Evolutionary conservation across 2,888 invertebrate species (phyloP), one percentile per base, ranked within the genome.

Genomic region (Cephus sareptanus): DNA sequence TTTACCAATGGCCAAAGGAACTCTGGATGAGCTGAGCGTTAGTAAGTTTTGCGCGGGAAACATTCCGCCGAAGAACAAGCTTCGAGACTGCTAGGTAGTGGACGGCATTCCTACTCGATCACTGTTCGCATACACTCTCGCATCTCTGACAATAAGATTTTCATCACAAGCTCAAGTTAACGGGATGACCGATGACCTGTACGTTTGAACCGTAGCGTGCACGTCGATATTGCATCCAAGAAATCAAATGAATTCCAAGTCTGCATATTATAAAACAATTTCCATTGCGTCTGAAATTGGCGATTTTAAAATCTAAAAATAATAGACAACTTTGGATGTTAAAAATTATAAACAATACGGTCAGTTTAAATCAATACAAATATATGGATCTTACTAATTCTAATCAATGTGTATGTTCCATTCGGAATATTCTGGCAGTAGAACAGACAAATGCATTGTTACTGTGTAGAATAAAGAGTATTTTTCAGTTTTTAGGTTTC

Each of bases 31-130:
- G 76, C 56, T 11, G 34, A 85, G 75, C 76, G 70, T 81, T 76
- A 33, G 15, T 15, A 11, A n/a, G 74, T 80, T 83, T 85, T 84
- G 79, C 84, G 85, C 83, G 84, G 82, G 83, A 85, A 83, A 81
- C 74, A 31, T 82, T 78, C 78, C 78, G 40, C 31, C 71, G 71
- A 30, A 33, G 33, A 71, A 71, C 71, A 33, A 76, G 77, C 69
- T 74, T 33, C 75, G 73, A 75, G 81, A 81, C 75, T 79, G 69
- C 79, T 78, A 68, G 69, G 33, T 13, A 31, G 30, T 9, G 75
- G 80, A 79, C 79, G 74, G 75, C 83, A 83, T 83, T 83, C 83
- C 83, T 76, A 77, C 78, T 76, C 81, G 80, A 76, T 75, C 79
- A 75, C 74, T 73, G 73, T 76, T 69, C 56, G 76, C 74, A 75